A percentile compares a stretch with the other conserved stretches of the same genome.
phyloP scores from a whole-genome alignment of 1,140 invertebrate species.

The Sminthurides bifidus region DNA sequence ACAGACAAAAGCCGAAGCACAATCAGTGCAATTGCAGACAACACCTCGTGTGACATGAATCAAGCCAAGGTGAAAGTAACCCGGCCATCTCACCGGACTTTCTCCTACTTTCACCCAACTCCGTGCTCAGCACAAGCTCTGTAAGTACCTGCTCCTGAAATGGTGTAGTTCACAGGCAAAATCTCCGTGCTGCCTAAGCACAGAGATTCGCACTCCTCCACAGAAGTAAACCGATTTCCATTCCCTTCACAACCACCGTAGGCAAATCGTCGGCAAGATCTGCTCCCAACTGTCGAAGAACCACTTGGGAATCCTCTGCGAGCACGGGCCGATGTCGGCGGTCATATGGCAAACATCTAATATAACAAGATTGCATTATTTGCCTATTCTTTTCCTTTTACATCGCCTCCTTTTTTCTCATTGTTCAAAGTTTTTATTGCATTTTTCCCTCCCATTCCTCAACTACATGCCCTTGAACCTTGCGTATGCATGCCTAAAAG shows the following conservation, averaged over 20 bases:
- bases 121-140: slow-evolving; percentile 1
- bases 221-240: slow-evolving; percentile 62
- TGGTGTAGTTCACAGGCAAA: slow-evolving; percentile 35
- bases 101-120: too few relatives aligned
- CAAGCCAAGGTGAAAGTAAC: background rate
- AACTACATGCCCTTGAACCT: too few relatives aligned
- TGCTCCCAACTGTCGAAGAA: slow-evolving; percentile 48
- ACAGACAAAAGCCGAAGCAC: background rate
- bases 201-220: slow-evolving; percentile 53
- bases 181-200: slow-evolving; percentile 42
- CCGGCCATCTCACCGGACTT: background rate
- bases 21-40: background rate
- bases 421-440: too few relatives aligned
- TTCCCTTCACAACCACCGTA: slow-evolving; percentile 80
- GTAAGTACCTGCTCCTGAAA: slow-evolving; percentile 25
- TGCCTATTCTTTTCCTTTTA: slow-evolving; percentile 6
- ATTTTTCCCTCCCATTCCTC: too few relatives aligned
- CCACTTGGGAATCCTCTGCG: slow-evolving; percentile 48
- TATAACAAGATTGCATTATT: slow-evolving; percentile 22
- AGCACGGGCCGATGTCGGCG: slow-evolving; percentile 56
- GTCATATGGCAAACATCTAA: slow-evolving; percentile 49
- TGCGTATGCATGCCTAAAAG: too few relatives aligned
- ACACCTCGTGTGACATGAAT: background rate
- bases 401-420: too few relatives aligned
- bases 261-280: slow-evolving; percentile 45